Conservation (phyloP, 2,113 vertebrate genomes). For the Butorides virescens region DNA sequence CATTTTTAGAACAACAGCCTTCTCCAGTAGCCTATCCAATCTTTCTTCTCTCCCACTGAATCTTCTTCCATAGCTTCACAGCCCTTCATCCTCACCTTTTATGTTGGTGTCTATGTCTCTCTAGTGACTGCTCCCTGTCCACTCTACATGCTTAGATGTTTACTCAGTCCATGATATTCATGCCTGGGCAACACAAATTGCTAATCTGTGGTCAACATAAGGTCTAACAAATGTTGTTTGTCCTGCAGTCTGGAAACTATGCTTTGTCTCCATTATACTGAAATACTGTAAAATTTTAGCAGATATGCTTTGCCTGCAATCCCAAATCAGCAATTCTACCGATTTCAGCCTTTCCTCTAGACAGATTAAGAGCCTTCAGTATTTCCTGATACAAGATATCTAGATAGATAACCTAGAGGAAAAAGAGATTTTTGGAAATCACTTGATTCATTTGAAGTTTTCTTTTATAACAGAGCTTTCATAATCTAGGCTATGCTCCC, state of each 20-base stretch:
- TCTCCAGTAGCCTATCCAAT: not conserved
- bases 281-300: not conserved
- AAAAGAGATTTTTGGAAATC: not conserved
- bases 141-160: not conserved
- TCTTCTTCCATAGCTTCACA: not conserved
- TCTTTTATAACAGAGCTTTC: not conserved
- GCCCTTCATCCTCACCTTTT: not conserved
- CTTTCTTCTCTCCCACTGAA: not conserved
- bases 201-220: not conserved
- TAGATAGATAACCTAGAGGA: not conserved
- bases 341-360: not conserved
- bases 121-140: not conserved
- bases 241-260: not conserved
- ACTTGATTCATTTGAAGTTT: not conserved
- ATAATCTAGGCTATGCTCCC: not conserved
- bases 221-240: not conserved
- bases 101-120: not conserved
- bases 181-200: not conserved
- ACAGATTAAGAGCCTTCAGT: not conserved
- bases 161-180: not conserved
- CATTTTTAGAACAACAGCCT: not conserved
- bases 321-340: not conserved
- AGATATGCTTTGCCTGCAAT: not conserved
- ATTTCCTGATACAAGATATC: not conserved
- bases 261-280: not conserved